Evolutionary conservation across 1,140 invertebrate species (phyloP), one percentile per base, ranked within the genome.

Genomic region (Apocrypta bakeri): DNA sequence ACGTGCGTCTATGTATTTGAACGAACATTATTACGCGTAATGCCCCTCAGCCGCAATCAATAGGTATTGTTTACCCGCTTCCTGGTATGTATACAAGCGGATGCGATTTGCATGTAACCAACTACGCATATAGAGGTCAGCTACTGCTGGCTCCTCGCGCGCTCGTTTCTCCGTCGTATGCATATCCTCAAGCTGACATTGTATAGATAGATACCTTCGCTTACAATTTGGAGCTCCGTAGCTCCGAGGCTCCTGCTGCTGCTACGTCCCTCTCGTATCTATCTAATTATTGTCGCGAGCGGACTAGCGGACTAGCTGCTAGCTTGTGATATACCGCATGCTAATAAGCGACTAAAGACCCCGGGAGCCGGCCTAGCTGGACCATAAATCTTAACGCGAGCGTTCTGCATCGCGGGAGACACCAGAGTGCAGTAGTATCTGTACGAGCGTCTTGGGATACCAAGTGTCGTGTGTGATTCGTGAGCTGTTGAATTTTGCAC

Each of bases 261-360:
- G 1, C 24, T 12, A 61, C 56, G n/a, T 42, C 11, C 87, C 87
- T 90, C 87, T 85, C 89, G 87, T 92, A 92, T 92, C 91, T 92
- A 91, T 92, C 90, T 92, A 92, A 92, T 92, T 92, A 92, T 92
- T 92, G 89, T 88, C 90, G 89, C 88, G 90, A 86, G 88, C 86
- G 88, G n/a, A n/a, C n/a, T n/a, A n/a, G n/a, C 85, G 81, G 87
- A 85, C 24, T 25, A n/a, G 69, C 37, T 12, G 37, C 9, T 64
- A 86, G 76, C 83, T 84, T 81, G 87, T 92, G 91, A 92, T 92
- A 92, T 92, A 92, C 91, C 90, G 90, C 91, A 92, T 92, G 91
- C 91, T 92, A 92, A 92, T 92, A 92, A 92, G 91, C 91, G 90
- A 84, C 91, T 92, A 92, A 92, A 92, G 91, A 92, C 90, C 88